phyloP scores from a whole-genome alignment of 1,140 invertebrate genomes.

The Cydia pomonella region DNA sequence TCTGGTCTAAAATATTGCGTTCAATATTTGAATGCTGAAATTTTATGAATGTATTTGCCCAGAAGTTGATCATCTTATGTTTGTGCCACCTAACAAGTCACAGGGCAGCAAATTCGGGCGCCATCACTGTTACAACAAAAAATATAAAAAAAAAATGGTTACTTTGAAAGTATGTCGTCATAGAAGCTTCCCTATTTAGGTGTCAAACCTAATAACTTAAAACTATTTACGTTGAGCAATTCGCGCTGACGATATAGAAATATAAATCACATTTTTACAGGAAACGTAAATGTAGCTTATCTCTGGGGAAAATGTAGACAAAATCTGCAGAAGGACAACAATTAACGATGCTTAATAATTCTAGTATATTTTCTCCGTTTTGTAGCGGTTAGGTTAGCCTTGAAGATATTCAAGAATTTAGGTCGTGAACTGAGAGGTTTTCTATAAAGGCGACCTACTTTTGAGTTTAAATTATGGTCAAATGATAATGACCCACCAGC shows the following conservation, averaged over 20 bases:
- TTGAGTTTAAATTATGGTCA: background rate
- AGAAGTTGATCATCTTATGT: slow-evolving; percentile 76
- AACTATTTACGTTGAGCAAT: background rate
- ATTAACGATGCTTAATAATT: background rate
- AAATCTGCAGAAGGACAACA: background rate
- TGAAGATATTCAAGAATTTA: background rate
- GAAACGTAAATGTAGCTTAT: no score
- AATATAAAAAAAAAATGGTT: background rate
- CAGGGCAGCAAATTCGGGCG: slow-evolving; percentile 15
- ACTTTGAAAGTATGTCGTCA: background rate
- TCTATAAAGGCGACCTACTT: slow-evolving; percentile 10
- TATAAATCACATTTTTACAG: background rate
- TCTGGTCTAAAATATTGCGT: slow-evolving; percentile 18
- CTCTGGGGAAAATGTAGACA: no score
- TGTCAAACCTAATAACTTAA: background rate
- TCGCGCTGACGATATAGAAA: background rate
- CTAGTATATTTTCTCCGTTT: background rate
- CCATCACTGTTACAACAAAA: background rate
- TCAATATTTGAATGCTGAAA: background rate
- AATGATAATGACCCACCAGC: background rate
- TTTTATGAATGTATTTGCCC: slow-evolving; percentile 52
- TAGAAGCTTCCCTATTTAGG: background rate
- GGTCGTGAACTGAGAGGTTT: background rate
- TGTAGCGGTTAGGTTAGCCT: background rate
- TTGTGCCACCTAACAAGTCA: slow-evolving; percentile 61